Base-by-base conservation (phyloP, 2,888 invertebrate species). In the Schizaphis graminum region DNA sequence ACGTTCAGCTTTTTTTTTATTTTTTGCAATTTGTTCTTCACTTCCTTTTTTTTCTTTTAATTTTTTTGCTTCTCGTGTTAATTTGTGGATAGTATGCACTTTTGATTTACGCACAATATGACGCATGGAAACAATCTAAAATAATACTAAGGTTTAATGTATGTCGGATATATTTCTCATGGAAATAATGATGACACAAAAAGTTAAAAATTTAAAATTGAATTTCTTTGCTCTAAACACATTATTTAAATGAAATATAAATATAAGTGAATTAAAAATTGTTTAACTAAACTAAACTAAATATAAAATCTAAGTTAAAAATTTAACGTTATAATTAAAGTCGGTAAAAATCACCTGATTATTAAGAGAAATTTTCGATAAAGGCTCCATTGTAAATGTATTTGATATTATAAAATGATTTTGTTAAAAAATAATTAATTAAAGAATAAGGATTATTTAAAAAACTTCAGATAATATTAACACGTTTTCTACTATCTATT, bases 101-200 rank as follows among this genome's bases (percentile, higher is more conserved):
- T 94, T 95, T 26, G 95, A 95, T 91, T 95, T 95, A 16, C 94
- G 95, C 3, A 95, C 95, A 86, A 95, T 91, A 35, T 95, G 95
- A 16, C 95, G 95, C 95, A 95, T 95, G 16, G 94, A 88, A n/a
- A 95, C 95, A 91, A 95, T 95, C 95, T 95, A 44, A 91, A 94
- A 57, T 85, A 24, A 8, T 28, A 35, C 44, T 28, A 89, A 44
- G 1, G 86, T 47, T 57, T 57, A n/a, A 44, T 41, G 21, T 88
- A 11, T 21, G 8, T 10, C 11, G 1, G 0, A 56, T 26, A 24
- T n/a, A 67, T 35, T 35, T 88, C 3, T 21, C 35, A 21, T 44
- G 24, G 24, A 44, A 24, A 24, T 44, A 44, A 41, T 10, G 41
- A 85, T 44, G 3, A 85, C 28, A 24, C 44, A 44, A 44, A 47